Conservation (phyloP, 1,140 invertebrate species). For the Aphidius ervi region DNA sequence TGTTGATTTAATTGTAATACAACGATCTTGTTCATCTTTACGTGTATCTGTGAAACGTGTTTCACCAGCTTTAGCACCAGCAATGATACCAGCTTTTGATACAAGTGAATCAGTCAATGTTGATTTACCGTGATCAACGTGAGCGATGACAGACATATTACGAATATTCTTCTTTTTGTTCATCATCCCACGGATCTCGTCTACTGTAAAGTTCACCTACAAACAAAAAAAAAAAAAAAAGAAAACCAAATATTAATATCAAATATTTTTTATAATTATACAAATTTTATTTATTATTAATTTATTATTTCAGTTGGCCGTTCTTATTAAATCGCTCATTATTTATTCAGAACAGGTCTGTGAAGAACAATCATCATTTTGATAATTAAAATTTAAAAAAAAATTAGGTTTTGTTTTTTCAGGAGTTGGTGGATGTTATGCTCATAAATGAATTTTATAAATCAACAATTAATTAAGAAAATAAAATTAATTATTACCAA, state of each 20-base stretch:
- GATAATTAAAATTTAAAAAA: neutral
- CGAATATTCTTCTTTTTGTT: conserved; percentile 99
- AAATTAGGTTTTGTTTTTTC: neutral
- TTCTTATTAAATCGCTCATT: conserved; percentile 34
- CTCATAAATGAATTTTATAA: neutral
- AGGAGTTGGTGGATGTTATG: too few relatives aligned
- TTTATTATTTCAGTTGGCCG: conserved; percentile 33
- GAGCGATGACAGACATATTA: conserved; percentile 99
- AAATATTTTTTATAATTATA: neutral
- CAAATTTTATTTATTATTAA: neutral
- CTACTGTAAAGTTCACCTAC: conserved; percentile 99
- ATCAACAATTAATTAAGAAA: neutral
- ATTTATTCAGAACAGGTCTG: conserved; percentile 42
- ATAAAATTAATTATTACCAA: neutral
- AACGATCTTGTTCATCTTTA: conserved; percentile 99
- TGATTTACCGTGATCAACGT: conserved; percentile 99
- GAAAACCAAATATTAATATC: conserved; percentile 12
- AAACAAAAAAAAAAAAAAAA: conserved; percentile 38
- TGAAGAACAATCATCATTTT: conserved; percentile 41
- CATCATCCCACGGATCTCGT: conserved; percentile 99
- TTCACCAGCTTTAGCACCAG: conserved; percentile 96
- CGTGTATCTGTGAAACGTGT: conserved; percentile 98
- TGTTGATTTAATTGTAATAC: conserved; percentile 99
- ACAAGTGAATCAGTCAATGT: conserved; percentile 99
- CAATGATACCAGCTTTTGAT: conserved; percentile 99